phyloP scores from a whole-genome alignment of 2,888 invertebrate genomes.

The Teinopalpus imperialis region DNA sequence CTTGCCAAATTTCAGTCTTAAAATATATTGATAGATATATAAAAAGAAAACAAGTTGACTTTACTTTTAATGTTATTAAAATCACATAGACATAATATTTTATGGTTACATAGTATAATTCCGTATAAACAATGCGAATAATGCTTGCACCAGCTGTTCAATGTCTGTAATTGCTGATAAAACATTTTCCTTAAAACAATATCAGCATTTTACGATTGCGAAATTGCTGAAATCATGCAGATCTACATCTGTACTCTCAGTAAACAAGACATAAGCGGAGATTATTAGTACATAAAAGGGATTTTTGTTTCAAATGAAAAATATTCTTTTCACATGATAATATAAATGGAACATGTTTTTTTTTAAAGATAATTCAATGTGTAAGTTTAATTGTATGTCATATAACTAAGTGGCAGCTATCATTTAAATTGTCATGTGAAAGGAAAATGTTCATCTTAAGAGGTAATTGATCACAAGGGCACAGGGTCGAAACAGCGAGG shows the following conservation, averaged over 20 bases:
- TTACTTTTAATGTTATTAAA: conserved; percentile 74
- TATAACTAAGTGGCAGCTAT: conserved; percentile 26
- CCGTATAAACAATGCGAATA: conserved; percentile 75
- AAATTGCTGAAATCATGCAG: conserved; percentile 47
- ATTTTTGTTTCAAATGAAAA: conserved; percentile 42
- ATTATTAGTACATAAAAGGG: conserved; percentile 58
- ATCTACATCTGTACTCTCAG: conserved; percentile 51
- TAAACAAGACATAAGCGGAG: conserved; percentile 60
- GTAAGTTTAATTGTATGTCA: conserved; percentile 11
- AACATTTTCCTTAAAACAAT: conserved; percentile 61
- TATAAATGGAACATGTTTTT: conserved; percentile 41
- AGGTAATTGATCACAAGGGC: conserved; percentile 72
- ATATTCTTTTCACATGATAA: conserved; percentile 60
- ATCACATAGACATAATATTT: conserved; percentile 80
- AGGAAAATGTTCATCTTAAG: conserved; percentile 46
- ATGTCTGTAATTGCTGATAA: conserved; percentile 56
- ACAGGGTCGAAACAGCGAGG: conserved; percentile 67
- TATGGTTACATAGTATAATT: conserved; percentile 78
- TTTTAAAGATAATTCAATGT: background rate
- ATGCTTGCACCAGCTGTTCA: conserved; percentile 66
- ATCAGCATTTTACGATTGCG: conserved; percentile 50
- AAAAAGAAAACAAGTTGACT: conserved; percentile 45
- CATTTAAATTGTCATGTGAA: conserved; percentile 65
- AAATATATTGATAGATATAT: conserved; percentile 16
- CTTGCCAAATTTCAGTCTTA: conserved; percentile 12